Percentiles rank a stretch among this genome's conserved stretches.
Conservation (phyloP, 2,888 invertebrate genomes). For the Ectobius pallidus region DNA sequence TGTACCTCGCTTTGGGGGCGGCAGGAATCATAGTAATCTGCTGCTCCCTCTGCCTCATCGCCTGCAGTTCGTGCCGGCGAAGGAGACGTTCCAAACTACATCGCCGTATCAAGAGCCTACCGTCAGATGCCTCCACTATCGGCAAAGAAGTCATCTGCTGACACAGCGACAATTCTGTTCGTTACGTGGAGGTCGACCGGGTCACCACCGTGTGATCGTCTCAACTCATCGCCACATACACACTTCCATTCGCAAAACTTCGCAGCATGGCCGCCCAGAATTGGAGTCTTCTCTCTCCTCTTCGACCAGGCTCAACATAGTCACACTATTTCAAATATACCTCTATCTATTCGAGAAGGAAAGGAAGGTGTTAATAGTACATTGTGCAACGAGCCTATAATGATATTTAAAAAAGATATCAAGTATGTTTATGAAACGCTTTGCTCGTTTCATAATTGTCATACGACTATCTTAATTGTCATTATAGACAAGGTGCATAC, state of each 20-base stretch:
- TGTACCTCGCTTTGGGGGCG: constrained; percentile 65
- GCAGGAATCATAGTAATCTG: constrained; percentile 49
- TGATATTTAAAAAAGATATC: too few species aligned
- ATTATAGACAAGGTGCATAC: too few species aligned
- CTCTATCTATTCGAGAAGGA: too few species aligned
- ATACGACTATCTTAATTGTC: too few species aligned
- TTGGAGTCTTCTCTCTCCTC: too few species aligned
- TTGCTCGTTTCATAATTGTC: too few species aligned
- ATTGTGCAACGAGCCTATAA: too few species aligned
- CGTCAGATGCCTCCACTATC: constrained; percentile 39
- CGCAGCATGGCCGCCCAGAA: constrained; percentile 19
- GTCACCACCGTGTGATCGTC: constrained; percentile 89
- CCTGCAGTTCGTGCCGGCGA: constrained; percentile 46
- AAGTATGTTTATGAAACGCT: too few species aligned
- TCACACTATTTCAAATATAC: neutral
- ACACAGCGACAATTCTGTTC: constrained; percentile 95
- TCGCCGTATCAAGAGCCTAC: constrained; percentile 57
- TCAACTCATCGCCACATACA: neutral
- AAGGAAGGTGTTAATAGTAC: too few species aligned
- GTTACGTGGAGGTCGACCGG: constrained; percentile 88
- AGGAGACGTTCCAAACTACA: constrained; percentile 51
- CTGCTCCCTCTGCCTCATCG: constrained; percentile 49
- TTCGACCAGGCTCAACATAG: neutral
- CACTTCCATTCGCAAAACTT: neutral
- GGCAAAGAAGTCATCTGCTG: constrained; percentile 89